A percentile compares a stretch with the other conserved stretches of the same genome.
phyloP scores from a whole-genome alignment of 1,140 invertebrate genomes.

The Cecropterus lyciades region DNA sequence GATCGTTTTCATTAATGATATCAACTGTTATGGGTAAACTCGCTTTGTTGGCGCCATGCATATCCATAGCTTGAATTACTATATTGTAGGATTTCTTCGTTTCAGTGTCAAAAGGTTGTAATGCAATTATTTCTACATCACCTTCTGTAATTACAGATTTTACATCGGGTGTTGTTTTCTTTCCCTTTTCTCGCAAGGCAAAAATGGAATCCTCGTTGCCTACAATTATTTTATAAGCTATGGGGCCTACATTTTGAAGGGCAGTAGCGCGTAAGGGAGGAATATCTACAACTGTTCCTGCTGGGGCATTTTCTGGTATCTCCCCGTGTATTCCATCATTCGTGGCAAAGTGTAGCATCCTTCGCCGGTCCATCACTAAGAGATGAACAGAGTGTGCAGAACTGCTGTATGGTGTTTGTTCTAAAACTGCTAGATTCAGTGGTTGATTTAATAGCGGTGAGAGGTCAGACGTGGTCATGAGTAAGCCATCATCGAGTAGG shows the following conservation, averaged over 20 bases:
- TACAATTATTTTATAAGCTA: conserved; percentile 91
- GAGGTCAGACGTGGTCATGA: conserved; percentile 95
- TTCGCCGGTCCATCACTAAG: conserved; percentile 91
- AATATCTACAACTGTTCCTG: conserved; percentile 88
- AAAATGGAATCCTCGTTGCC: conserved; percentile 90
- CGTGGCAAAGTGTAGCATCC: conserved; percentile 91
- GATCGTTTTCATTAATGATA: conserved; percentile 95
- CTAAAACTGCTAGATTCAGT: conserved; percentile 91
- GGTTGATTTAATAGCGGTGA: conserved; percentile 91
- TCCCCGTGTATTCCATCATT: conserved; percentile 86
- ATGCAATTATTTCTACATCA: conserved; percentile 89
- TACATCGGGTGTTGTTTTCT: conserved; percentile 84
- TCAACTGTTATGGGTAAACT: conserved; percentile 89
- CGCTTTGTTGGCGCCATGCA: conserved; percentile 89
- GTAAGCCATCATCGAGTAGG: conserved; percentile 93
- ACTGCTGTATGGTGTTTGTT: conserved; percentile 91
- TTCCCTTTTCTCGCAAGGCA: conserved; percentile 86
- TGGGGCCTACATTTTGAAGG: conserved; percentile 84
- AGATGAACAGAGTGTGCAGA: conserved; percentile 92
- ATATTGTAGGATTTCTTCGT: conserved; percentile 87
- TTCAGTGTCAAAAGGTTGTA: conserved; percentile 90
- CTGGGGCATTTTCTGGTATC: conserved; percentile 90
- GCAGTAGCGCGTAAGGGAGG: conserved; percentile 87
- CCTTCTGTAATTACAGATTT: conserved; percentile 85
- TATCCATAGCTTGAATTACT: conserved; percentile 90